A percentile compares a stretch with the other conserved stretches of the same genome.
These are phyloP conservation scores for Chaetorhynchus papuensis DNA, from an alignment of 2,113 vertebrate genomes.

Conservation along the genomic window DNA sequence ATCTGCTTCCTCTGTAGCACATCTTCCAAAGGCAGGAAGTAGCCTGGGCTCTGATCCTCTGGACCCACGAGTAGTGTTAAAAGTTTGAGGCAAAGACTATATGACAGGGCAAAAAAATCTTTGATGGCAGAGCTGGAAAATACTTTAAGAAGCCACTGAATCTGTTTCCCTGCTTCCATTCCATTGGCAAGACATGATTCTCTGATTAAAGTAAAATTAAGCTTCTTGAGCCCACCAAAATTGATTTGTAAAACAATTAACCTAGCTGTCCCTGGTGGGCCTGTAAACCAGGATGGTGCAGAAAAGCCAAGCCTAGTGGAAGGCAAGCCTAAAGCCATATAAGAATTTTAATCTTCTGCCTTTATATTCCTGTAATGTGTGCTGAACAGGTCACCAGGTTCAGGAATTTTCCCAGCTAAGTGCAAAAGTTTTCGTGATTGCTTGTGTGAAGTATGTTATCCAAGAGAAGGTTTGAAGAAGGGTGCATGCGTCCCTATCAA, in stretches of 20 bases:
- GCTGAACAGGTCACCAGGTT: not conserved
- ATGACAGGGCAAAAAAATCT: not conserved
- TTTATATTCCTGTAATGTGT: not conserved
- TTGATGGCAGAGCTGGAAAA: not conserved
- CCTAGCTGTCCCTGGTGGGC: not conserved
- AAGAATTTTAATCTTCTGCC: not conserved
- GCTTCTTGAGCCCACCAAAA: not conserved
- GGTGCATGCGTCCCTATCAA: not conserved
- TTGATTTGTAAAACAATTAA: not conserved
- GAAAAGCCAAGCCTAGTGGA: not conserved
- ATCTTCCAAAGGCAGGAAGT: not conserved
- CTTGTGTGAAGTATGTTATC: not conserved
- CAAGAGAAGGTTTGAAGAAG: not conserved
- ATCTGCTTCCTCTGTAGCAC: not conserved
- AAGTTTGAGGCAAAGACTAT: not conserved
- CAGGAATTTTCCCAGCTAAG: not conserved
- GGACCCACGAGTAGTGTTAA: not conserved
- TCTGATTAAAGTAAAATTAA: not conserved
- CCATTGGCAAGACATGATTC: not conserved
- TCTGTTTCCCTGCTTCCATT: not conserved
- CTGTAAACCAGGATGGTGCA: not conserved
- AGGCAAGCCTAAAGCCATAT: not conserved
- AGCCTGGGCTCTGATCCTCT: not conserved
- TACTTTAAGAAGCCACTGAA: not conserved
- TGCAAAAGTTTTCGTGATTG: not conserved